These are phyloP conservation scores for Sitta carolinensis DNA, from an alignment of 2,797 vertebrate genomes.

Conservation along the genomic window DNA sequence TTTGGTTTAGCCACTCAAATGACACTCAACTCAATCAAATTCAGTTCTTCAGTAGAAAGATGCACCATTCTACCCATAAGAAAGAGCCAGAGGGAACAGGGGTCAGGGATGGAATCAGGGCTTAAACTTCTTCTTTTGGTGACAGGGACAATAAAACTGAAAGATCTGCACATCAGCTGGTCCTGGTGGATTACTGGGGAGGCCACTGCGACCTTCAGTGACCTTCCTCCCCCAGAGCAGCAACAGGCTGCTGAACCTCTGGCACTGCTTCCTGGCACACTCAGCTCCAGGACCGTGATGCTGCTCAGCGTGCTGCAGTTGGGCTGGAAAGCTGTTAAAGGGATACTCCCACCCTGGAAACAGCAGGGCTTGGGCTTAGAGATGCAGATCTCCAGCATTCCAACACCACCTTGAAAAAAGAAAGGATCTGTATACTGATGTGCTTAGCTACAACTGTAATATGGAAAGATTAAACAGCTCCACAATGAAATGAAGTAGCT, in stretches of 20 bases:
- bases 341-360: background rate
- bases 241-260: background rate
- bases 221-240: background rate
- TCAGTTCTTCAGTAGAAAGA: background rate
- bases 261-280: background rate
- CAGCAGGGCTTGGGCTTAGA: background rate
- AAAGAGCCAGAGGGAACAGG: background rate
- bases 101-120: background rate
- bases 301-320: background rate
- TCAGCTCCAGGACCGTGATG: background rate
- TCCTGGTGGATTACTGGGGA: background rate
- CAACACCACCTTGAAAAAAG: background rate
- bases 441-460: background rate
- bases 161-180: background rate
- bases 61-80: background rate
- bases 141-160: background rate
- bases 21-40: background rate
- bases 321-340: background rate
- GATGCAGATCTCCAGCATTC: background rate
- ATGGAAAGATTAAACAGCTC: background rate
- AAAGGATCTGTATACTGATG: background rate
- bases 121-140: background rate
- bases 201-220: background rate
- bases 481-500: background rate
- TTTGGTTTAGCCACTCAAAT: background rate